Evolutionary conservation across 2,797 vertebrate genomes (phyloP), one percentile per base, ranked within the genome.

Genomic region (Hypotaenidia okinawae): DNA sequence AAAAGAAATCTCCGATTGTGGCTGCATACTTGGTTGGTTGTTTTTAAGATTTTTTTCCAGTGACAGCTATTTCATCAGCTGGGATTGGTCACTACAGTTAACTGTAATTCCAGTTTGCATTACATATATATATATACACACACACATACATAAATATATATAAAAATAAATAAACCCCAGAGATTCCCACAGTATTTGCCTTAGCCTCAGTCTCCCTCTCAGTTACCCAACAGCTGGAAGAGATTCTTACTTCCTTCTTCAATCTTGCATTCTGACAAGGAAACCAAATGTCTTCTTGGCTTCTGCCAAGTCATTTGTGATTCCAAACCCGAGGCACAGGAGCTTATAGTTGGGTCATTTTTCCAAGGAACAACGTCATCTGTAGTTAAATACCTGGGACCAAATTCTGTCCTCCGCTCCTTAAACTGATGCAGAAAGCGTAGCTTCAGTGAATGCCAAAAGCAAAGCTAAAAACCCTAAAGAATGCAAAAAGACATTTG

Each of bases 51-150:
- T 72, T 75, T 89, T 93, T 88, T 89, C 41, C 57, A 72, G 21
- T 93, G 77, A 90, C 63, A 84, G 67, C 25, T 70, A 22, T 87
- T 96, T 92, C 70, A 45, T 95, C 82, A 87, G 55, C 24, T n/a
- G 33, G 51, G 74, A 86, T 39, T 76, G 55, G 51, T 79, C 81
- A 64, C 55, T 66, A 63, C 67, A 82, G 35, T 61, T 79, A 74
- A 59, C 8, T 78, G 41, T 22, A 78, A 39, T 86, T 91, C 75
- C 47, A 55, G 10, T 62, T 89, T 55, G 16, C 49, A 28, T 74
- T 87, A 35, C 67, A 61, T 75, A 25, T 75, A 45, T 43, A 43
- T 19, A 19, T 45, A 45, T 45, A 45, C 9, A 43, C 18, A 43
- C 18, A 45, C 43, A 45, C 43, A 19, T 49, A 49, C 22, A 49